Evolutionary conservation across 2,797 vertebrate genomes (phyloP), one percentile per base, ranked within the genome.

Genomic region (Adrianichthys oophorus): DNA sequence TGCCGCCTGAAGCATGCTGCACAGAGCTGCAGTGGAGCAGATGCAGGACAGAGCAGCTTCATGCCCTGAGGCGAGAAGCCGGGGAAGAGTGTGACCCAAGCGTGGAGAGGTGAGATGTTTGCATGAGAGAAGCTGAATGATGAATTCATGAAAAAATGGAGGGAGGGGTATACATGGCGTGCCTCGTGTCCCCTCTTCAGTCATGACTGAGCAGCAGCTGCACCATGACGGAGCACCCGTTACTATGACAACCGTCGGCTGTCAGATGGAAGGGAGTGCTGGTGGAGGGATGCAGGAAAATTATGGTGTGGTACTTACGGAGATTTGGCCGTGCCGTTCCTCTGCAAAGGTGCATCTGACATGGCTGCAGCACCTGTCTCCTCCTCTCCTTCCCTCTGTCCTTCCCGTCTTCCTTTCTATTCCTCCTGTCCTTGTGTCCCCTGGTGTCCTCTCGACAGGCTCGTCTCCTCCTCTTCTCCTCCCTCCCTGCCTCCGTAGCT

Each of bases 231-330:
- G 77, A 77, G 89, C 88, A 79, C 73, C 73, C 68, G 87, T 92
- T 87, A 76, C 91, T 86, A 92, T 91, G 88, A 89, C 87, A 92
- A 92, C 91, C 65, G 10, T 59, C 50, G 70, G 69, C 82, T 82
- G 74, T 84, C 83, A 86, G 80, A 86, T 77, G 79, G 82, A 79
- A 61, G 43, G 56, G 57, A 66, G 62, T 37, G 58, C 53, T 47
- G 64, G 79, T 64, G 83, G 62, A 74, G 56, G 49, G 70, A 75
- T 61, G 59, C 44, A 42, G 67, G 53, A 15, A 10, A 46, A 41
- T 59, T 41, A 59, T n/a, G 43, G 51, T 1, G 16, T 7, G 67
- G 17, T 59, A 87, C 88, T 88, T 16, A 90, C 88, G 53, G 76
- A 8, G 81, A 41, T 8, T 82, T 75, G 0, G 82, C 77, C 0